Percentiles rank a stretch among this genome's conserved stretches.
Conservation (phyloP, 2,113 vertebrate species). For the Syngnathoides biaculeatus region DNA sequence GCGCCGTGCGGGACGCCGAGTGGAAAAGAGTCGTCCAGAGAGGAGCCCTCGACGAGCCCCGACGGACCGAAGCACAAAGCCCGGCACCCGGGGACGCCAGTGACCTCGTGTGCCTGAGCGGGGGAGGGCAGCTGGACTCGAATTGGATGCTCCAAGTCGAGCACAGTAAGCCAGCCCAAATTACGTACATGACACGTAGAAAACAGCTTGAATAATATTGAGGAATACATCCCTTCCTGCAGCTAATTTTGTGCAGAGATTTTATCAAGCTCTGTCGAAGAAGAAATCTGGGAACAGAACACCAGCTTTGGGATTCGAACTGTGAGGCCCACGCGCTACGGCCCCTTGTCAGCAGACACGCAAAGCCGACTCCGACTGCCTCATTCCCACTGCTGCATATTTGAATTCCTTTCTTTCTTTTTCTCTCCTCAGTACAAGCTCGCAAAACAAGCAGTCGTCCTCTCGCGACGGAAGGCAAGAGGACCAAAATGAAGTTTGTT, state of each 20-base stretch:
- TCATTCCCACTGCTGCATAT: neutral
- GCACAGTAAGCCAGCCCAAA: constrained; percentile 15
- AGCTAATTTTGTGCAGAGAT: constrained; percentile 58
- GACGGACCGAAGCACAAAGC: constrained; percentile 17
- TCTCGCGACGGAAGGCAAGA: neutral
- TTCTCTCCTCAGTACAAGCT: too few species aligned
- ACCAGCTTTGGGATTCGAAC: too few species aligned
- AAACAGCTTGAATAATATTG: neutral
- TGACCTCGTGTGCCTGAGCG: constrained; percentile 38
- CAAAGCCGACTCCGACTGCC: constrained; percentile 35
- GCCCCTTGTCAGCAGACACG: constrained; percentile 32
- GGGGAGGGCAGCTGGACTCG: constrained; percentile 42
- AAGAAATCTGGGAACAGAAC: constrained; percentile 61
- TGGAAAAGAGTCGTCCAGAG: constrained; percentile 15
- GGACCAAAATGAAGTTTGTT: neutral
- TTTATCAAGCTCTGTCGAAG: constrained; percentile 59
- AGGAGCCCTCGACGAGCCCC: constrained; percentile 34
- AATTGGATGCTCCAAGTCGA: constrained; percentile 29
- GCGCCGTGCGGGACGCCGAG: constrained; percentile 26
- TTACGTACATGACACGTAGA: neutral
- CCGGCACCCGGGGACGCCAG: constrained; percentile 41
- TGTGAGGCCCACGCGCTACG: too few species aligned
- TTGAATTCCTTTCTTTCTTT: neutral
- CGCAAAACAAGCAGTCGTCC: neutral
- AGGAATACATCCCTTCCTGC: constrained; percentile 1